A percentile compares a stretch with the other conserved stretches of the same genome.
phyloP scores from a whole-genome alignment of 2,113 vertebrate species.

The Vulpes vulpes region DNA sequence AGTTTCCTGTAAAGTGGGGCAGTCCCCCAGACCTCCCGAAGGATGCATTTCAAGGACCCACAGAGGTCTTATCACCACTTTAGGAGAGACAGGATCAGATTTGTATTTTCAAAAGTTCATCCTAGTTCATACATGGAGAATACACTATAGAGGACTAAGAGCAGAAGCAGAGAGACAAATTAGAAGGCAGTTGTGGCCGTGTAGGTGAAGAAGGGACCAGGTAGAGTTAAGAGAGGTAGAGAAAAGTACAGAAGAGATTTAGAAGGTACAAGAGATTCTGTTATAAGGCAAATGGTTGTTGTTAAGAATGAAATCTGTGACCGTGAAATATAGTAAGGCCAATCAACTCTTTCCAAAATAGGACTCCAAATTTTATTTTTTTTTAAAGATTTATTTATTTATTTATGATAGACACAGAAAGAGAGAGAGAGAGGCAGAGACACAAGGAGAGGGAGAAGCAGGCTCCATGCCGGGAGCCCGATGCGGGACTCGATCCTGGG shows the following conservation, averaged over 20 bases:
- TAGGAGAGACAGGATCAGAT: background rate
- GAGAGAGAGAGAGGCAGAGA: no score
- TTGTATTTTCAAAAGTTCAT: slow-evolving; percentile 5
- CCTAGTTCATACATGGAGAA: background rate
- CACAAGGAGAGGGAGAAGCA: no score
- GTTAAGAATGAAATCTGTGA: slow-evolving; percentile 3
- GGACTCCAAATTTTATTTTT: background rate
- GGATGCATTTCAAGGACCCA: background rate
- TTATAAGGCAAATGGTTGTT: background rate
- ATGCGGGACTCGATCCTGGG: no score
- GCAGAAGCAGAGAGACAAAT: background rate
- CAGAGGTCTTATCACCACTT: background rate
- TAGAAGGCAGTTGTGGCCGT: background rate
- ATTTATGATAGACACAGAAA: no score
- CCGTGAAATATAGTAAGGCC: background rate
- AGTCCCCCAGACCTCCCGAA: background rate
- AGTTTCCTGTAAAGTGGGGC: background rate
- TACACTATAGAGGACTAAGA: background rate
- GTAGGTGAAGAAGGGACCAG: background rate
- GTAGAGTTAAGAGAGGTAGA: background rate
- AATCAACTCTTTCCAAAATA: slow-evolving; percentile 31
- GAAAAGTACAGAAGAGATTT: background rate
- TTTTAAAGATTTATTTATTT: background rate
- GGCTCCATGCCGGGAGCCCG: no score
- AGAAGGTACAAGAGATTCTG: background rate